Evolutionary conservation across 2,113 vertebrate species (phyloP).

Genomic region (Hippolais icterina): DNA sequence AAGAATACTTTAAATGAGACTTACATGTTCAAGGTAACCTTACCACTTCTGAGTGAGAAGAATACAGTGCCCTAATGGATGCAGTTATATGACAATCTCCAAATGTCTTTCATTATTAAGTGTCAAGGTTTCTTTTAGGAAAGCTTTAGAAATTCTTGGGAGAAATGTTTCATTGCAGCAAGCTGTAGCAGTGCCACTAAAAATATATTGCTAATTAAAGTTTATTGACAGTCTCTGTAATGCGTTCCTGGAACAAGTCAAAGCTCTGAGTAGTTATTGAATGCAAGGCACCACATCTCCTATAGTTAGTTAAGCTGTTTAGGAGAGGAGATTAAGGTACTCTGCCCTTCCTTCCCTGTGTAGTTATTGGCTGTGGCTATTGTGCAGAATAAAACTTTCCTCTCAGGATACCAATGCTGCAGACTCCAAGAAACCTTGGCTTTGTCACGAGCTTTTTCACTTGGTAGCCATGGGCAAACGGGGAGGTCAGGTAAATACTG

Average conservation of each 20-base stretch:
- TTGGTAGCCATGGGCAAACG: not conserved
- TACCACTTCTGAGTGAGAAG: not conserved
- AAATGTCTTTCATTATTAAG: slow-evolving; percentile 18
- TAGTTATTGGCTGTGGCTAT: not conserved
- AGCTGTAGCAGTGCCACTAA: slow-evolving; percentile 48
- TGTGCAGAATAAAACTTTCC: not conserved
- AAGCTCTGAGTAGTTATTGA: slow-evolving; percentile 67
- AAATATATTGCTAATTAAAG: slow-evolving; percentile 71
- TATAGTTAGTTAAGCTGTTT: slow-evolving; percentile 29
- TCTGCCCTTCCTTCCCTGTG: not conserved
- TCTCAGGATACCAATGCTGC: not conserved
- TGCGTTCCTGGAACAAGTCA: slow-evolving; percentile 62
- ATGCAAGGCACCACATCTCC: not conserved
- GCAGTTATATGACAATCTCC: slow-evolving; percentile 8
- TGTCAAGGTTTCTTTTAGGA: slow-evolving; percentile 33
- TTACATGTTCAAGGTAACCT: slow-evolving; percentile 16
- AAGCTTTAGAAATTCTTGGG: slow-evolving; percentile 48
- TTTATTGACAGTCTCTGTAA: slow-evolving; percentile 74
- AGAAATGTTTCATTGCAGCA: slow-evolving; percentile 40
- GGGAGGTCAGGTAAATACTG: not conserved
- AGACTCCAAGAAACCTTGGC: not conserved
- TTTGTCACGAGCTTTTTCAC: not conserved
- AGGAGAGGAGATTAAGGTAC: slow-evolving; percentile 40
- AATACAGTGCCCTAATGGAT: not conserved
- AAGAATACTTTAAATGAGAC: not conserved